phyloP scores from a whole-genome alignment of 2,888 invertebrate genomes.

The Sclerodermus sp. region DNA sequence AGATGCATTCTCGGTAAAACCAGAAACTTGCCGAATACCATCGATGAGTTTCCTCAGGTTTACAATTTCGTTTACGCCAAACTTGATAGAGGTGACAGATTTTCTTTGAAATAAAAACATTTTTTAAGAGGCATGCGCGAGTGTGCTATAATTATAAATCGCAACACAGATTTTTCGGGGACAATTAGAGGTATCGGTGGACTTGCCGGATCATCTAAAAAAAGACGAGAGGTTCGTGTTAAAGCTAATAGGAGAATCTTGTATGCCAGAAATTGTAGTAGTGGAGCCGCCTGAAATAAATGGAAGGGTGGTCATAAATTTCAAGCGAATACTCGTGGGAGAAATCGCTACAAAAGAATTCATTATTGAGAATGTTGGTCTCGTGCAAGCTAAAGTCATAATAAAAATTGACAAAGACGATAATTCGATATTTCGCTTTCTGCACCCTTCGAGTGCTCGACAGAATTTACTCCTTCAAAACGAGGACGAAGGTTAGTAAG shows the following conservation, averaged over 20 bases:
- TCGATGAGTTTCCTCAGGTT: constrained; percentile 49
- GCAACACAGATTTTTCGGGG: constrained; percentile 1
- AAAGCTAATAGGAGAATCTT: constrained; percentile 54
- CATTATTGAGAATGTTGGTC: constrained; percentile 53
- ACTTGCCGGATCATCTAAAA: constrained; percentile 30
- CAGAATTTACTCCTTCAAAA: not conserved
- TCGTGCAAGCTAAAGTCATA: constrained; percentile 53
- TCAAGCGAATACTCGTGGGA: constrained; percentile 48
- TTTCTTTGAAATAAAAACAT: too few species aligned
- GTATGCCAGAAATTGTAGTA: constrained; percentile 56
- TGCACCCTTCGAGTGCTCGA: too few species aligned
- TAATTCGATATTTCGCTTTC: constrained; percentile 21
- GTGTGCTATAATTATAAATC: too few species aligned
- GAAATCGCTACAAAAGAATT: constrained; percentile 32
- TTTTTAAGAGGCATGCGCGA: too few species aligned
- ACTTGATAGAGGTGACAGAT: constrained; percentile 52
- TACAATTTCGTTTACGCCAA: constrained; percentile 54
- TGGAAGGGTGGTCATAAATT: constrained; percentile 39
- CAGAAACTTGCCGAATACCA: constrained; percentile 43
- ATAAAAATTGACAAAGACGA: constrained; percentile 47
- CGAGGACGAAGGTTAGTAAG: constrained; percentile 9
- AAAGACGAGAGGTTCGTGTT: constrained; percentile 36
- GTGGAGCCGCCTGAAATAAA: constrained; percentile 43
- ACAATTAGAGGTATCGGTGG: constrained; percentile 18
- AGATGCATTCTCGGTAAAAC: constrained; percentile 48